Evolutionary conservation across 2,797 vertebrate genomes (phyloP), one percentile per base, ranked within the genome.

Genomic region (Adelosebastes latens): DNA sequence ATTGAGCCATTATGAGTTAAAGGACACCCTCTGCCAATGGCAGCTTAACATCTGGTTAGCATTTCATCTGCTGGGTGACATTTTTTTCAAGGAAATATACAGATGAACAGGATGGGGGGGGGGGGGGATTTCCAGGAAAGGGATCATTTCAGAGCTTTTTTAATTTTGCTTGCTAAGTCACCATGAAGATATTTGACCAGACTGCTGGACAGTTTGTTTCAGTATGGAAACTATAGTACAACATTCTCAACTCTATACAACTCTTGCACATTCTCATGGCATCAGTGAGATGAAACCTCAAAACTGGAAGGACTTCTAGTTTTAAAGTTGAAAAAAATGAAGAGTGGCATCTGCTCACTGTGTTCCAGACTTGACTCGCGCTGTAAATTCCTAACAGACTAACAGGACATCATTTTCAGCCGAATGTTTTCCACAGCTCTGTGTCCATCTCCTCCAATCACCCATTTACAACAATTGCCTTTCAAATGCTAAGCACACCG

Each of bases 41-140:
- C 88, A 60, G 86, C 81, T 83, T 73, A 92, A 95, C 94, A 95
- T 96, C 93, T 95, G 94, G 92, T 92, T 91, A 93, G 88, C 79
- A 87, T 94, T 94, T 94, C 56, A 86, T 83, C 64, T 68, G 75
- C 77, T 66, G 84, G 80, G 88, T 88, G 88, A 91, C 78, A 87
- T 82, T 89, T 92, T 85, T 79, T 87, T 88, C 34, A 80, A 78
- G 63, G 70, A 80, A 78, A 83, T 49, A 73, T 70, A 77, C 73
- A 69, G 82, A 85, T 72, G 89, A 85, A 25, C 55, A 20, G 24
- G 59, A 66, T n/a, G n/a, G n/a, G n/a, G n/a, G n/a, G n/a, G n/a
- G 53, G 49, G 61, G 52, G 52, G 62, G 49, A 62, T 85, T 93
- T 94, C 92, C 91, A 85, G 87, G 88, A 91, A 93, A 89, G 34